phyloP scores from a whole-genome alignment of 2,888 invertebrate species.

The Catotricha subobsoleta region DNA sequence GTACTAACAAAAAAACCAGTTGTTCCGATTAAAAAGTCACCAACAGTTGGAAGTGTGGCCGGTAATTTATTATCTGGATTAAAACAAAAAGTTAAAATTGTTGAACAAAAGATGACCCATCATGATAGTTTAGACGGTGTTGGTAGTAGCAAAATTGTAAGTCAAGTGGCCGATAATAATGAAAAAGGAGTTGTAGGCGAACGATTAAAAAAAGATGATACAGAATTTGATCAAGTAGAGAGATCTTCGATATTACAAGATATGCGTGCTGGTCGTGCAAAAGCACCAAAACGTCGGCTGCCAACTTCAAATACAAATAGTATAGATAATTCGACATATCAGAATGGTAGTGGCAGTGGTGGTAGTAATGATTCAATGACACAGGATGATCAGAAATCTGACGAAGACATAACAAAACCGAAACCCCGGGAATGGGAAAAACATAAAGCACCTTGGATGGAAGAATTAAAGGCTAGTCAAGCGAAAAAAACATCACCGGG shows the following conservation, averaged over 20 bases:
- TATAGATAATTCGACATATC: slow-evolving; percentile 20
- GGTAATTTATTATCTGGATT: slow-evolving; percentile 40
- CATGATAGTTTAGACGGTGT: slow-evolving; percentile 32
- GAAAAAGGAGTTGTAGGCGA: slow-evolving; percentile 17
- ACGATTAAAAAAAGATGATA: slow-evolving; percentile 21
- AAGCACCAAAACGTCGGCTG: slow-evolving; percentile 40
- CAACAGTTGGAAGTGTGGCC: slow-evolving; percentile 38
- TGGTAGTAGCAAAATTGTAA: slow-evolving; percentile 27
- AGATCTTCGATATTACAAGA: slow-evolving; percentile 44
- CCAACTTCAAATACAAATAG: slow-evolving; percentile 34
- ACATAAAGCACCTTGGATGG: slow-evolving; percentile 63
- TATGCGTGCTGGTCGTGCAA: slow-evolving; percentile 39
- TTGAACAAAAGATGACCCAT: slow-evolving; percentile 33
- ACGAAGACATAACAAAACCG: slow-evolving; percentile 36
- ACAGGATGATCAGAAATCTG: slow-evolving; percentile 10
- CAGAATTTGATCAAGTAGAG: slow-evolving; percentile 47
- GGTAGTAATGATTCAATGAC: slow-evolving; percentile 16
- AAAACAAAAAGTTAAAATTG: slow-evolving; percentile 38
- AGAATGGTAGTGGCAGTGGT: slow-evolving; percentile 23
- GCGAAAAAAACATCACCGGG: slow-evolving; percentile 25
- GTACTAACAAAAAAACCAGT: slow-evolving; percentile 41
- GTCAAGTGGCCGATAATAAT: slow-evolving; percentile 16
- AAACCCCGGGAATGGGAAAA: slow-evolving; percentile 53
- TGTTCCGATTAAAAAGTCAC: slow-evolving; percentile 49
- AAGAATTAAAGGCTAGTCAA: slow-evolving; percentile 61